Conservation (phyloP, 30 jellyfish, hydroid and myxozoan genomes). For the Cassiopea xamachana region DNA sequence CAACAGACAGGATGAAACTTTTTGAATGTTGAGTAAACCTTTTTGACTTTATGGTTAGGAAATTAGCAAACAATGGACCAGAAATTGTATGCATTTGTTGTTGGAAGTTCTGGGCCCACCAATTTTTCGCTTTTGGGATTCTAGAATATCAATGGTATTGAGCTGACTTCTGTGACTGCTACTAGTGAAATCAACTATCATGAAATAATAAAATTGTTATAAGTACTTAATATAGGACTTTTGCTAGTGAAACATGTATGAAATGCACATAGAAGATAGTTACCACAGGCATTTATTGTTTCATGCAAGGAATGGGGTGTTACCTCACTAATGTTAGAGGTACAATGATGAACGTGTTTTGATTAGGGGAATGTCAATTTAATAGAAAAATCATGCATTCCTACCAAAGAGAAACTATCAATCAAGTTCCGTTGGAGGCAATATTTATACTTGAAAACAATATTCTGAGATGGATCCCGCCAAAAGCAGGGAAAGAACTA, state of each 20-base stretch:
- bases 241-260: too few relatives aligned
- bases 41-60: not conserved
- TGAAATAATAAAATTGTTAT: too few relatives aligned
- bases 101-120: not conserved
- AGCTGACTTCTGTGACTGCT: too few relatives aligned
- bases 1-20: constrained; percentile 7
- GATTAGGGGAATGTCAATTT: too few relatives aligned
- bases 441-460: not conserved
- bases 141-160: too few relatives aligned
- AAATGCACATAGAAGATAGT: too few relatives aligned
- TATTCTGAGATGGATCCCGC: constrained; percentile 45
- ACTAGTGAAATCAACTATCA: too few relatives aligned
- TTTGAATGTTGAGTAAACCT: not conserved
- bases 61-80: not conserved
- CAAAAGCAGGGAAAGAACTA: constrained; percentile 32
- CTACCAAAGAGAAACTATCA: not conserved
- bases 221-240: too few relatives aligned
- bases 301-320: too few relatives aligned
- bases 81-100: not conserved
- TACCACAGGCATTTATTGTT: too few relatives aligned
- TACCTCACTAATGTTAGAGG: too few relatives aligned
- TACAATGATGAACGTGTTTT: too few relatives aligned
- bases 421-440: not conserved
- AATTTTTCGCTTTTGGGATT: not conserved
- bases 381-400: not conserved